These are phyloP conservation scores for Menura novaehollandiae DNA, from an alignment of 2,113 vertebrate genomes.

Conservation along the genomic window DNA sequence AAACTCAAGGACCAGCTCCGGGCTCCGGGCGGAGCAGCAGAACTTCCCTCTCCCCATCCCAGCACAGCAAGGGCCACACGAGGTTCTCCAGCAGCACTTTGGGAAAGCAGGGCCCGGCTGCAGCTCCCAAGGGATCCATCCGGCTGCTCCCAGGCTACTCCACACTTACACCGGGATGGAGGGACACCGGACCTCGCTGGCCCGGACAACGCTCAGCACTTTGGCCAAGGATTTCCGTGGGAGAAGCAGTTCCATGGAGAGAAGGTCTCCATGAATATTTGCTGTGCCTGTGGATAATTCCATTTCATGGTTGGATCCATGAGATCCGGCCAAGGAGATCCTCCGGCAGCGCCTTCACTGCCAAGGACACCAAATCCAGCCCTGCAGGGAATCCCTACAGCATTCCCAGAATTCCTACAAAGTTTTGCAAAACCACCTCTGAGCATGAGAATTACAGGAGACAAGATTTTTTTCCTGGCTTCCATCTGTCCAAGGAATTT, in stretches of 20 bases:
- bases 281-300: background rate
- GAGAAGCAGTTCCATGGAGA: background rate
- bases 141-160: too few species aligned
- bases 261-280: background rate
- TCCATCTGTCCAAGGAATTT: background rate
- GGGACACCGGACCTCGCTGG: background rate
- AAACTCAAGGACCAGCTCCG: background rate
- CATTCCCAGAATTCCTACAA: background rate
- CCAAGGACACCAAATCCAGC: background rate
- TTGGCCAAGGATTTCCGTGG: background rate
- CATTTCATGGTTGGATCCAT: accelerated
- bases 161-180: background rate
- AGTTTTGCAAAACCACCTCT: background rate
- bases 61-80: background rate
- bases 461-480: background rate
- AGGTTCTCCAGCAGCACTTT: background rate
- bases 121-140: too few species aligned
- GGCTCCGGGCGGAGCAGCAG: background rate
- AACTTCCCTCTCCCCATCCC: background rate
- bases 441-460: background rate
- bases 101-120: background rate
- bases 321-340: background rate
- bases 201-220: accelerated
- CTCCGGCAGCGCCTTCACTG: accelerated
- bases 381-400: background rate